Base-by-base conservation (phyloP, 2,888 invertebrate genomes). In the Acronicta aceris region DNA sequence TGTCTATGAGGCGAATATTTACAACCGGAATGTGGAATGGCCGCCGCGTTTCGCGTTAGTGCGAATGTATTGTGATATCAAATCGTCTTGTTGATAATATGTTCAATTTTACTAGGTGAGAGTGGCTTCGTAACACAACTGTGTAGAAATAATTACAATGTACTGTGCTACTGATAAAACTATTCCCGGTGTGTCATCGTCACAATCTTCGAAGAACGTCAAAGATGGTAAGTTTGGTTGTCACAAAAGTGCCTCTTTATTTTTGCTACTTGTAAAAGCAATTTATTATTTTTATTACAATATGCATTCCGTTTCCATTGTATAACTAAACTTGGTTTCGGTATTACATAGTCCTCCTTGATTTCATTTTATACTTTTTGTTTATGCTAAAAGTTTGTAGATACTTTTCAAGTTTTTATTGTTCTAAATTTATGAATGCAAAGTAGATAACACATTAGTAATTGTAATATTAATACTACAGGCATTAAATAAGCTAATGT, bases 161-260 rank as follows among this genome's bases (percentile, higher is more conserved):
- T 96, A 97, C 93, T 96, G 96, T 95, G 96, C 96, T 90, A 95
- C 96, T 95, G 96, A 96, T 95, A 96, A 96, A 95, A 96, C 96
- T 92, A 96, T 96, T 93, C 95, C 95, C 95, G 96, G 96, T 96
- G 96, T 95, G 95, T 96, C 95, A 95, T 96, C 95, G 95, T 96
- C 96, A 88, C 96, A 96, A 94, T 95, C 95, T 93, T 92, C 96
- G 89, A 96, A 96, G 95, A 96, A 95, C 95, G 95, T 96, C 95
- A 97, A 96, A 96, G 97, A 97, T 95, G 96, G 97, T 96, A 95
- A 96, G 96, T 95, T 86, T 86, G 83, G 83, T 81, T 81, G 81
- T 70, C 83, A 81, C 62, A 30, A n/a, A 16, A 0, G 36, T 69
- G 69, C 53, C 50, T 69, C 40, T 50, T 15, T 68, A 36, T 80